phyloP scores from a whole-genome alignment of 2,888 invertebrate species.

The Druceiella hillmani region DNA sequence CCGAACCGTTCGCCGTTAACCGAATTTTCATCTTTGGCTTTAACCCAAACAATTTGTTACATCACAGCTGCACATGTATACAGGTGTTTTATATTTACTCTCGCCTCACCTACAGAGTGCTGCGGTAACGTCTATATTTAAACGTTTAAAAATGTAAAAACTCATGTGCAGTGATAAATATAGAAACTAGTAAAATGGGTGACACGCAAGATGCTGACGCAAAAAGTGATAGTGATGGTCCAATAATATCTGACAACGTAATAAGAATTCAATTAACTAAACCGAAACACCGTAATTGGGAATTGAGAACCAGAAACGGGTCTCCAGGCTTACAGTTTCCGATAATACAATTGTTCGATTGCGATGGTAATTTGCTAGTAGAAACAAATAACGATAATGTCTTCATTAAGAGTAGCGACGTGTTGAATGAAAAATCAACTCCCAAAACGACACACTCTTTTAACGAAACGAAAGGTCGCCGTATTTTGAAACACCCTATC shows the following conservation, averaged over 20 bases:
- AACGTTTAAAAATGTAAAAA: too few relatives aligned
- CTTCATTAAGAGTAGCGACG: conserved; percentile 43
- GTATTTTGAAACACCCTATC: conserved; percentile 34
- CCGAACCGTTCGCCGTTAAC: too few relatives aligned
- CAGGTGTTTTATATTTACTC: too few relatives aligned
- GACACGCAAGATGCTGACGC: conserved; percentile 33
- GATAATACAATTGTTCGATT: conserved; percentile 57
- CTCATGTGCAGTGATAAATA: too few relatives aligned
- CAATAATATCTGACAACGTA: conserved; percentile 49
- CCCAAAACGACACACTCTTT: conserved; percentile 37
- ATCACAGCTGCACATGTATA: too few relatives aligned
- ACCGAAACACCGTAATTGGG: conserved; percentile 58
- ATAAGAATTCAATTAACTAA: conserved; percentile 58
- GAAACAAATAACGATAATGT: conserved; percentile 55
- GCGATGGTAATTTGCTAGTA: conserved; percentile 55
- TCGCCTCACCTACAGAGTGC: too few relatives aligned
- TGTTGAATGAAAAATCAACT: conserved; percentile 29
- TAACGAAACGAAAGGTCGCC: conserved; percentile 39
- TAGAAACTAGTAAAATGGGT: too few relatives aligned
- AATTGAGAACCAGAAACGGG: conserved; percentile 57
- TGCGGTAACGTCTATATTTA: too few relatives aligned
- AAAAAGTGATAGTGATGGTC: conserved; percentile 42
- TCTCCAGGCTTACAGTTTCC: conserved; percentile 56
- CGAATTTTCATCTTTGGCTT: too few relatives aligned
- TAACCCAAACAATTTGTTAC: too few relatives aligned